These are phyloP conservation scores for Phylloscopus trochilus DNA, from an alignment of 2,113 vertebrate genomes.

Conservation along the genomic window DNA sequence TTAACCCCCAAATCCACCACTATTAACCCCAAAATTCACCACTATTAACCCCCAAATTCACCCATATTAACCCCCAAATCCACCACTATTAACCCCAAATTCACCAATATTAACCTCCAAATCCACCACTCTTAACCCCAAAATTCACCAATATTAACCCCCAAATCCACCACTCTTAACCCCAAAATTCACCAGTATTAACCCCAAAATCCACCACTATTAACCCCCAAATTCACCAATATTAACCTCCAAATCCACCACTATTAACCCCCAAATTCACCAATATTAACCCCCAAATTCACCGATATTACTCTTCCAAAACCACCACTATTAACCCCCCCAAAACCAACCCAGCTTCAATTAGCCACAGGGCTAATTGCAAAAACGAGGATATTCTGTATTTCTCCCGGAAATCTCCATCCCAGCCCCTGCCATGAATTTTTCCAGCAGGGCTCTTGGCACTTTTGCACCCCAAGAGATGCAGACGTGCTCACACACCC, in stretches of 20 bases:
- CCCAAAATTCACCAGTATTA: too few species aligned
- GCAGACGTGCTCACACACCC: not conserved
- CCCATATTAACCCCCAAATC: too few species aligned
- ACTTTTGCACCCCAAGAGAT: fast-evolving
- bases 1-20: not conserved
- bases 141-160: too few species aligned
- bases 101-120: too few species aligned
- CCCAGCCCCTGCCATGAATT: fast-evolving
- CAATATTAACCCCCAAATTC: not conserved
- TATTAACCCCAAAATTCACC: not conserved
- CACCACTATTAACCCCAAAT: too few species aligned
- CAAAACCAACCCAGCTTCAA: not conserved
- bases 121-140: too few species aligned
- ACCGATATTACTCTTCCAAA: not conserved
- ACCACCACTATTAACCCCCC: too few species aligned
- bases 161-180: too few species aligned
- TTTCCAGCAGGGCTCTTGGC: fast-evolving
- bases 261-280: fast-evolving
- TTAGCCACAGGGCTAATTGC: fast-evolving
- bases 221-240: too few species aligned
- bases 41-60: too few species aligned
- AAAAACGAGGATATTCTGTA: fast-evolving
- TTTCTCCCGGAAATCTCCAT: not conserved
- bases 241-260: too few species aligned
- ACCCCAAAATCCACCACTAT: too few species aligned